phyloP scores from a whole-genome alignment of 2,113 vertebrate genomes.

The Pipra filicauda region DNA sequence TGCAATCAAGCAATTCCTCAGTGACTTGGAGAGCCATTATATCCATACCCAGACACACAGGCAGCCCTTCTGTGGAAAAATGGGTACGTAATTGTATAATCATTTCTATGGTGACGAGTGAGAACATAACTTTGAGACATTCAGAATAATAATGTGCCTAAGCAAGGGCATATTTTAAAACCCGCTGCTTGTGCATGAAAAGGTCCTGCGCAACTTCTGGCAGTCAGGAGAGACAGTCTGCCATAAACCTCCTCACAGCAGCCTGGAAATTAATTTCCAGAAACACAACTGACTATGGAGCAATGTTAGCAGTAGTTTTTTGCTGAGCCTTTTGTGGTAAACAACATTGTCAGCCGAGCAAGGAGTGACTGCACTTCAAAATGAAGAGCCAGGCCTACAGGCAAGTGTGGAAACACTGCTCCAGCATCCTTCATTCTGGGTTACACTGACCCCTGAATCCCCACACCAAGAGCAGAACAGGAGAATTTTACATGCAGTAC shows the following conservation, averaged over 20 bases:
- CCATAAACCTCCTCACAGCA: conserved; percentile 23
- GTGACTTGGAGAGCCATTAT: background rate
- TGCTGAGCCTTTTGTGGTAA: conserved; percentile 46
- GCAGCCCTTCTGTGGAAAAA: conserved; percentile 19
- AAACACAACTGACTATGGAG: conserved; percentile 37
- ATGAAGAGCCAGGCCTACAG: conserved; percentile 30
- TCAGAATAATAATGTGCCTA: conserved; percentile 52
- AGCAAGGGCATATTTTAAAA: conserved; percentile 53
- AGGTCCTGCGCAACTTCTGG: conserved; percentile 39
- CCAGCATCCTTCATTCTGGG: background rate
- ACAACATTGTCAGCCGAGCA: conserved; percentile 37
- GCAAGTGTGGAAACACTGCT: background rate
- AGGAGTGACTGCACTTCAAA: conserved; percentile 42
- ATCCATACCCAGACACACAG: background rate
- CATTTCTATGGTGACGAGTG: conserved; percentile 65
- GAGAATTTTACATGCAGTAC: background rate
- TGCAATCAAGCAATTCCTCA: background rate
- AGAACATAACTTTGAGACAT: conserved; percentile 53
- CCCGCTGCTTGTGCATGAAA: background rate
- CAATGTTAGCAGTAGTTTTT: conserved; percentile 48
- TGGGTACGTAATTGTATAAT: conserved; percentile 34
- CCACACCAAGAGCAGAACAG: background rate
- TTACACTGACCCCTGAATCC: background rate
- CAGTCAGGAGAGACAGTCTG: conserved; percentile 11
- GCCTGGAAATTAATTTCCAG: conserved; percentile 67